Evolutionary conservation across 2,888 invertebrate genomes (phyloP).

Genomic region (Cerastis leucographa): DNA sequence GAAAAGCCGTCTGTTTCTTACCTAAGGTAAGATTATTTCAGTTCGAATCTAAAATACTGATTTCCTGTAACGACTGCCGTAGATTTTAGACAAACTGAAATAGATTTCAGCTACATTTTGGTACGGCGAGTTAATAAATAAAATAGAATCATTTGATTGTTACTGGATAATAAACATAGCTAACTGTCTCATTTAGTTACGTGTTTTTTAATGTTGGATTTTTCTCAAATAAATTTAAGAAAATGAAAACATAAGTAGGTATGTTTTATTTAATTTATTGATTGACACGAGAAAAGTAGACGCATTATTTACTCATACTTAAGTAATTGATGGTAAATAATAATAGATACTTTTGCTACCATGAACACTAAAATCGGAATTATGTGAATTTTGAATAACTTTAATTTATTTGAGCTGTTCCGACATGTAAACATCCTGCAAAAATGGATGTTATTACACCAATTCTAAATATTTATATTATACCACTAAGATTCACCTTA

Average conservation of each 20-base stretch:
- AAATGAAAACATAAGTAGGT: not conserved
- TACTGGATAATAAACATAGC: constrained; percentile 31
- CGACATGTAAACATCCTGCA: not conserved
- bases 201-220: constrained; percentile 2
- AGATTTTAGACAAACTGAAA: constrained; percentile 9
- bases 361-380: not conserved
- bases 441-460: not conserved
- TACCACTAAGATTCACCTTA: not conserved
- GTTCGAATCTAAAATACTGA: not conserved
- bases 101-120: constrained; percentile 7
- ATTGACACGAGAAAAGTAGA: not conserved
- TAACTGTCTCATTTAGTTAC: constrained; percentile 18
- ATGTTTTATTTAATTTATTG: constrained; percentile 3
- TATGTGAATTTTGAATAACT: not conserved
- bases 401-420: not conserved
- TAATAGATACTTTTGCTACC: not conserved
- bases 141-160: constrained; percentile 36
- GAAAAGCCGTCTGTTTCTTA: not conserved
- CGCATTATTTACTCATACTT: not conserved
- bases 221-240: not conserved
- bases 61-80: not conserved
- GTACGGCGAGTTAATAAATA: constrained; percentile 20
- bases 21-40: not conserved
- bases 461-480: constrained; percentile 2
- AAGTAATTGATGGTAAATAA: not conserved